Conservation (phyloP, 1,140 invertebrate species). For the Calycopis cecrops region DNA sequence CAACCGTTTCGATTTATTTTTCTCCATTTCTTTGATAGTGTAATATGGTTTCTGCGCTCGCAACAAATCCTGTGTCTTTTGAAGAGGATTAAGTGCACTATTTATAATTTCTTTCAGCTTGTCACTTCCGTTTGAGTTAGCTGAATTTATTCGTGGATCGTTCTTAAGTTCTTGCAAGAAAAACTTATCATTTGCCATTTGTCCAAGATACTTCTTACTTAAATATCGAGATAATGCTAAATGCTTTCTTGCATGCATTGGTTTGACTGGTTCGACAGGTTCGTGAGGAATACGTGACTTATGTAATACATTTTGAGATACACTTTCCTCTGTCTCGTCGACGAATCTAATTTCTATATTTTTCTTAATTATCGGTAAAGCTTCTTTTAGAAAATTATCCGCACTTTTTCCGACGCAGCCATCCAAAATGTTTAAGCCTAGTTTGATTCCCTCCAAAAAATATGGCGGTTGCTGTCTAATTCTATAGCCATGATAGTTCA, state of each 20-base stretch:
- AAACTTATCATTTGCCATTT: conserved; percentile 74
- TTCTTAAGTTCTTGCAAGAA: conserved; percentile 66
- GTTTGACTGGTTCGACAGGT: conserved; percentile 52
- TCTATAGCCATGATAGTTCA: conserved; percentile 64
- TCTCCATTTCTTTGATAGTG: conserved; percentile 73
- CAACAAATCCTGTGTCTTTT: conserved; percentile 71
- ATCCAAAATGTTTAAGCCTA: conserved; percentile 65
- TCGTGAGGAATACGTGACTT: conserved; percentile 54
- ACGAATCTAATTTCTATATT: conserved; percentile 49
- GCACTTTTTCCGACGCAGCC: conserved; percentile 61
- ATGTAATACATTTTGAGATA: conserved; percentile 43
- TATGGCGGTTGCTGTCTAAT: conserved; percentile 72
- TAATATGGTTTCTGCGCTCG: conserved; percentile 74
- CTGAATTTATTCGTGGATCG: conserved; percentile 59
- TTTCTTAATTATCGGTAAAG: conserved; percentile 59
- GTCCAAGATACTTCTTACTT: conserved; percentile 75
- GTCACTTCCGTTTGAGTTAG: conserved; percentile 64
- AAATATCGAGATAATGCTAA: conserved; percentile 64
- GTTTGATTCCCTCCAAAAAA: conserved; percentile 74
- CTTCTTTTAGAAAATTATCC: conserved; percentile 60
- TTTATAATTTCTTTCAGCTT: conserved; percentile 58
- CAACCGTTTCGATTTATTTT: conserved; percentile 62
- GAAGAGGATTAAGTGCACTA: conserved; percentile 64
- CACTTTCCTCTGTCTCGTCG: conserved; percentile 41
- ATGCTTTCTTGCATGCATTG: conserved; percentile 66